These are phyloP conservation scores for Beaufortia kweichowensis DNA, from an alignment of 2,113 vertebrate species.

Conservation along the genomic window DNA sequence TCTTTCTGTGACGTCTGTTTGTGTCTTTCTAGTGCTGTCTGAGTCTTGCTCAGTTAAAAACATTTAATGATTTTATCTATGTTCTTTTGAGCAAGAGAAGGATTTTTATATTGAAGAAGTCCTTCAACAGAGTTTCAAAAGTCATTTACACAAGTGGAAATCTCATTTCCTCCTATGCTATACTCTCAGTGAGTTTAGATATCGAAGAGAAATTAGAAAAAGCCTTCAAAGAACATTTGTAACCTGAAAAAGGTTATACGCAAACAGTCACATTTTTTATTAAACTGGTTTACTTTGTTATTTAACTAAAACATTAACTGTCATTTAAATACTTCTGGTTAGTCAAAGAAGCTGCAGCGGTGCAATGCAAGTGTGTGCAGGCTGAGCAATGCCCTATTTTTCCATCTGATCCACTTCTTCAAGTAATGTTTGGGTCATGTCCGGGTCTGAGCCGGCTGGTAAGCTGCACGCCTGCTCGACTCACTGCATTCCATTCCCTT, in stretches of 20 bases:
- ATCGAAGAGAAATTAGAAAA: not conserved
- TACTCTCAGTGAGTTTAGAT: not conserved
- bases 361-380: slow-evolving; percentile 57
- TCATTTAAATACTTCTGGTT: slow-evolving; percentile 35
- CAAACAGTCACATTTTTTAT: not conserved
- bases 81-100: not conserved
- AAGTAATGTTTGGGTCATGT: slow-evolving; percentile 32
- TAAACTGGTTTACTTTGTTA: not conserved
- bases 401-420: slow-evolving; percentile 32
- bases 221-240: not conserved
- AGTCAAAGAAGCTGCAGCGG: slow-evolving; percentile 11
- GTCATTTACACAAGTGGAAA: not conserved
- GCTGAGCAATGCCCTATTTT: slow-evolving; percentile 25
- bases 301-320: not conserved
- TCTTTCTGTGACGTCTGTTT: slow-evolving; percentile 10
- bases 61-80: slow-evolving; percentile 28
- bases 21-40: slow-evolving; percentile 14
- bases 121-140: not conserved
- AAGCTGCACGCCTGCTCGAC: slow-evolving; percentile 40
- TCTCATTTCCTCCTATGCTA: not conserved
- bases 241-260: not conserved
- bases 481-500: slow-evolving; percentile 62
- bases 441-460: slow-evolving; percentile 30
- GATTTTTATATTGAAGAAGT: not conserved
- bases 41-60: slow-evolving; percentile 1